These are phyloP conservation scores for Drosophila littoralis DNA, from an alignment of 1,140 invertebrate species.

Conservation along the genomic window DNA sequence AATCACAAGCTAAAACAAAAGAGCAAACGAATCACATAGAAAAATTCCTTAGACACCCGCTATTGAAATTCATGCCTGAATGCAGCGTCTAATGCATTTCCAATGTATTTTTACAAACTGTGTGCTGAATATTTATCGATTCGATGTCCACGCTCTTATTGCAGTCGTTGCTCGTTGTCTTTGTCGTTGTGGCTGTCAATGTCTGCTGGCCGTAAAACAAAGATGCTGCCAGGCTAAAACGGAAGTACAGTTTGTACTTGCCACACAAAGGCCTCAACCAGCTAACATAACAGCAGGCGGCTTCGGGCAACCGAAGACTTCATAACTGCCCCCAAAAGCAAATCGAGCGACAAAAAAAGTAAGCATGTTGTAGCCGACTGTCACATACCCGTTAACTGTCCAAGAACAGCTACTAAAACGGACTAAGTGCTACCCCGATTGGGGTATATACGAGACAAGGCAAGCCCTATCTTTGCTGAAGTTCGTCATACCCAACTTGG, in stretches of 20 bases:
- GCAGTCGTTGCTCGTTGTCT: not conserved
- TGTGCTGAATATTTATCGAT: slow-evolving; percentile 79
- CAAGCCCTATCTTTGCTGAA: no score
- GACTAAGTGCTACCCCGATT: no score
- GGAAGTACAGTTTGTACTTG: slow-evolving; percentile 78
- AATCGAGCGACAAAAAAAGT: slow-evolving; percentile 6
- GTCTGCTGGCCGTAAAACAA: slow-evolving; percentile 48
- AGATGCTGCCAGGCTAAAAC: slow-evolving; percentile 64
- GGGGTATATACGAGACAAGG: no score
- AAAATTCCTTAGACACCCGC: slow-evolving; percentile 9
- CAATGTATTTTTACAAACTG: slow-evolving; percentile 76
- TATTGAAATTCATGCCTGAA: slow-evolving; percentile 72
- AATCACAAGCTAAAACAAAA: not conserved
- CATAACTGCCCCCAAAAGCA: slow-evolving; percentile 26
- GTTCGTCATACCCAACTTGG: no score
- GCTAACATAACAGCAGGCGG: slow-evolving; percentile 47
- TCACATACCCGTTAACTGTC: not conserved
- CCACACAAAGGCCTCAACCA: slow-evolving; percentile 65
- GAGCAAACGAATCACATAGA: slow-evolving; percentile 18
- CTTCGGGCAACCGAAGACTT: slow-evolving; percentile 7
- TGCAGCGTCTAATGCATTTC: slow-evolving; percentile 76
- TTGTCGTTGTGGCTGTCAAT: slow-evolving; percentile 11
- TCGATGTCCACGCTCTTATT: slow-evolving; percentile 45
- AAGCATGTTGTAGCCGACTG: not conserved
- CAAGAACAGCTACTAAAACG: not conserved